Conservation (phyloP, 2,113 vertebrate species). For the Oryzias celebensis region DNA sequence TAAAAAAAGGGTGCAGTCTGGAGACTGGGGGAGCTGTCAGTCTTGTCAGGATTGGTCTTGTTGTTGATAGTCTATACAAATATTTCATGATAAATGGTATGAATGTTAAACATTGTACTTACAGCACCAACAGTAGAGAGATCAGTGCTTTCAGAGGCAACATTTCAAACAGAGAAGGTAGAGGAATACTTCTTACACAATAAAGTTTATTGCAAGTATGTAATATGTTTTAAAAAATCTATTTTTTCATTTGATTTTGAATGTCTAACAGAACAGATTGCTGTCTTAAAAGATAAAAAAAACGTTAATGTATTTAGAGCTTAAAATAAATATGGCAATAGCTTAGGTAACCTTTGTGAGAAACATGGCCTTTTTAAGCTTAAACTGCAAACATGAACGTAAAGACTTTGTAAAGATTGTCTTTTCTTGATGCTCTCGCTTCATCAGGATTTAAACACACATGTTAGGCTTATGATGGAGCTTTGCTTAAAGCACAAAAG, state of each 20-base stretch:
- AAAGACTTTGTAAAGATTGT: neutral
- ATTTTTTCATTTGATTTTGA: slow-evolving; percentile 9
- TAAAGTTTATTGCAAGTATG: no score
- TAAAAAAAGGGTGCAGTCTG: slow-evolving; percentile 3
- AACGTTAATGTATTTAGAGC: no score
- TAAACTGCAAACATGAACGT: slow-evolving; percentile 14
- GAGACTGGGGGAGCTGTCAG: slow-evolving; percentile 30
- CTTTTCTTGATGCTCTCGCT: slow-evolving; percentile 8
- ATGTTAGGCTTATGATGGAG: slow-evolving; percentile 14
- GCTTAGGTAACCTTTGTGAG: neutral
- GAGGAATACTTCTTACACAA: neutral
- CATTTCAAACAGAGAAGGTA: neutral
- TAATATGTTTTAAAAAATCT: no score
- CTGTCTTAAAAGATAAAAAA: no score
- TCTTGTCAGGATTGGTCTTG: slow-evolving; percentile 37
- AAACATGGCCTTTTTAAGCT: slow-evolving; percentile 15
- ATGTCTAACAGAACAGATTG: neutral
- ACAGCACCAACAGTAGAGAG: slow-evolving; percentile 19
- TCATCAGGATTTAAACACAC: slow-evolving; percentile 18
- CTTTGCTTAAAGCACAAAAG: slow-evolving; percentile 19
- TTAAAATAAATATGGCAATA: no score
- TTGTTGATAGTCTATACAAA: slow-evolving; percentile 21
- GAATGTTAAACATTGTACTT: slow-evolving; percentile 25
- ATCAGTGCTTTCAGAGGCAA: neutral
- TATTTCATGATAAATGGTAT: slow-evolving; percentile 17